Evolutionary conservation across 2,888 invertebrate genomes (phyloP), one percentile per base, ranked within the genome.

Genomic region (Hemicrepidius hirtus): DNA sequence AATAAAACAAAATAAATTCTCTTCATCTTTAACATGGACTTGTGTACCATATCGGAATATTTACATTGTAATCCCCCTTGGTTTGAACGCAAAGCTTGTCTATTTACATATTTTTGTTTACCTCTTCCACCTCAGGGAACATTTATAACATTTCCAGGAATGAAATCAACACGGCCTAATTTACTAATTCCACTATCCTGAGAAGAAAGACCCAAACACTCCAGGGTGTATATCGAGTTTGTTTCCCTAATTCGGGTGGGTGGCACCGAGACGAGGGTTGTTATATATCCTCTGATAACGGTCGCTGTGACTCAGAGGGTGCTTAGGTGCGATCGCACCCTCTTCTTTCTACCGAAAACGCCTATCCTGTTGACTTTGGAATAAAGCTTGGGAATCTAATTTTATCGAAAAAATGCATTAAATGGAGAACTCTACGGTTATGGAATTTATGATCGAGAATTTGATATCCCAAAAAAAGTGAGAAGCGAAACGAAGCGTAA

Each of bases 191-290:
- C 16, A 24, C 20, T 50, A 62, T 50, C 50, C 40, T 50, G 35
- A 5, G 10, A 62, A 68, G 59, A 67, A 44, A 55, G 37, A 18
- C 21, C 35, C 16, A 35, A 53, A 53, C 65, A 53, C 49, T 40
- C 50, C 49, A 41, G 68, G 60, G 68, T 62, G 68, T 32, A 28
- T 50, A 68, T 68, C 68, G 50, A 62, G 68, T 68, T 68, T 60
- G 68, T 68, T 68, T 68, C 68, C 60, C 60, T 68, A 68, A 68
- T 68, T 68, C 60, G 41, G 60, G 49, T 53, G 68, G 68, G 68
- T 49, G 35, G 49, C 67, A 62, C 62, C 44, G 69, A 63, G 55
- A 49, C 46, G 69, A 70, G 69, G 69, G 69, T 62, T 37, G 62
- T 57, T 57, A 65, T 28, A 50, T 59, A 49, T 68, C 28, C 59